A percentile compares a stretch with the other conserved stretches of the same genome.
Evolutionary conservation across 2,113 vertebrate genomes (phyloP).

Genomic region (Neopipo cinnamomea): DNA sequence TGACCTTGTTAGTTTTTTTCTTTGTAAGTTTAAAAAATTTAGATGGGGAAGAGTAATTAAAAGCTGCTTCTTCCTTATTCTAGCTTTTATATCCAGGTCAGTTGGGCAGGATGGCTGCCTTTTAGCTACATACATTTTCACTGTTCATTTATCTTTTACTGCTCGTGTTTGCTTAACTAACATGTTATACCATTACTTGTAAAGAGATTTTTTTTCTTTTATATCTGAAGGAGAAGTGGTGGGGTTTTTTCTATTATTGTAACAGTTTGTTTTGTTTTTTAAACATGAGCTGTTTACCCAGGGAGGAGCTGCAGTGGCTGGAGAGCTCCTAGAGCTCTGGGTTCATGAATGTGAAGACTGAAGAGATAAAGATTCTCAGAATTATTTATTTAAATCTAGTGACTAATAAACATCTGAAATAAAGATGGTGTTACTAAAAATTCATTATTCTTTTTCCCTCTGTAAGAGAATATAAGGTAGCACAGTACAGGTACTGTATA

Average conservation of each 20-base stretch:
- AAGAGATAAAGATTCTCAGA: neutral
- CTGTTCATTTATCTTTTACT: neutral
- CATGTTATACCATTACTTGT: neutral
- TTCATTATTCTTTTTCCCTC: neutral
- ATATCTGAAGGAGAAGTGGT: neutral
- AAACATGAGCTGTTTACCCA: neutral
- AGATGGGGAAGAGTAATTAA: neutral
- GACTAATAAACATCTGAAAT: neutral
- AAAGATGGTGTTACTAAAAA: neutral
- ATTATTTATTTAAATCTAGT: neutral
- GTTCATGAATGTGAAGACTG: neutral
- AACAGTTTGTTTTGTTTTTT: neutral
- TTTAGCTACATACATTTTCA: neutral
- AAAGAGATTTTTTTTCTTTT: neutral
- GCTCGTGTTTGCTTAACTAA: neutral
- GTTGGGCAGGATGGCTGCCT: neutral
- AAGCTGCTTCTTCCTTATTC: neutral
- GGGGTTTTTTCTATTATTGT: neutral
- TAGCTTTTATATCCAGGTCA: neutral
- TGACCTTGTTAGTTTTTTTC: neutral
- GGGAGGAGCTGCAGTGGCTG: neutral
- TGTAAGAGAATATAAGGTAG: neutral
- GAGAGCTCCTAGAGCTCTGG: neutral
- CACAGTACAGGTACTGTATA: neutral
- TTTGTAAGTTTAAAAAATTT: neutral